Evolutionary conservation across 2,113 vertebrate species (phyloP).

Genomic region (Myxocyprinus asiaticus): DNA sequence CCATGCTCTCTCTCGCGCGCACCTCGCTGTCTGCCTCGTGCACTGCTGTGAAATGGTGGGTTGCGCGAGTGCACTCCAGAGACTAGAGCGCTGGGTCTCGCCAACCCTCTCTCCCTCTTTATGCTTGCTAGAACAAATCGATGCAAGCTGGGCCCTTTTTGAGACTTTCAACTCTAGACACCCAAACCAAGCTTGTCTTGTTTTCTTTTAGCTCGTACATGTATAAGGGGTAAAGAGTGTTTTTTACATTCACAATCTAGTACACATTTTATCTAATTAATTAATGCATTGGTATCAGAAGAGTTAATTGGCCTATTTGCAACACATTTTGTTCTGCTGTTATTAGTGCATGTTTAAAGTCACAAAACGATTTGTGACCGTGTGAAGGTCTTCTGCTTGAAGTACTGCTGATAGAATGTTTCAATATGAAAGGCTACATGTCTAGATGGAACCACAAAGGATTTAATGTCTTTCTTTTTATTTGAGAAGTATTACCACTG

Average conservation of each 20-base stretch:
- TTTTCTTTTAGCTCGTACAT: neutral
- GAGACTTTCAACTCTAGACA: neutral
- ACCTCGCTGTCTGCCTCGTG: slow-evolving; percentile 22
- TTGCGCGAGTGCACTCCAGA: slow-evolving; percentile 21
- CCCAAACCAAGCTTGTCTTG: neutral
- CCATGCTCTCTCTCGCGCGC: neutral
- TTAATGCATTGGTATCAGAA: neutral
- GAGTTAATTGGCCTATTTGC: neutral
- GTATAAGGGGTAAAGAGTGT: neutral
- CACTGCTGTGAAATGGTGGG: slow-evolving; percentile 22
- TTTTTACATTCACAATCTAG: neutral
- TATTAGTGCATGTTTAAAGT: neutral
- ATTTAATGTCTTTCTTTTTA: too few species aligned
- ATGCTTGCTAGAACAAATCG: neutral
- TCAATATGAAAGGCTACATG: too few species aligned
- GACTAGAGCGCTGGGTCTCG: slow-evolving; percentile 5
- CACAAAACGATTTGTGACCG: neutral
- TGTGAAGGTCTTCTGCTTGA: too few species aligned
- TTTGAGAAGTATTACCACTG: too few species aligned
- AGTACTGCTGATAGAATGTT: too few species aligned
- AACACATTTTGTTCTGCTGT: neutral
- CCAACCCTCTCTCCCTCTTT: slow-evolving; percentile 3
- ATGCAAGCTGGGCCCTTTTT: slow-evolving; percentile 1
- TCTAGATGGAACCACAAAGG: too few species aligned
- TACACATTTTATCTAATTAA: neutral